These are phyloP conservation scores for Andrena chrysosceles DNA, from an alignment of 2,888 invertebrate genomes.

Conservation along the genomic window DNA sequence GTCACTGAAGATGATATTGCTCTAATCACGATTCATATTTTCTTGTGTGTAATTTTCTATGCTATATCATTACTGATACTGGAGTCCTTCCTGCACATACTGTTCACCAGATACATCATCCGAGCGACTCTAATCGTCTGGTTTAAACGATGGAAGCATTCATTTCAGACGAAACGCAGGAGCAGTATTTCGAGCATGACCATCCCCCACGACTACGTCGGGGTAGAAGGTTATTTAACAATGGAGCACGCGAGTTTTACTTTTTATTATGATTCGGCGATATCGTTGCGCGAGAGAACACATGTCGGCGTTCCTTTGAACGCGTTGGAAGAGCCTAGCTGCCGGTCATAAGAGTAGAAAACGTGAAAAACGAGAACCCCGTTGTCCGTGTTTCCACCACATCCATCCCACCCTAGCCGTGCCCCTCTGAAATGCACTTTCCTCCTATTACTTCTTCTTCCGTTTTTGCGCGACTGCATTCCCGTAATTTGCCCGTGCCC, in stretches of 20 bases:
- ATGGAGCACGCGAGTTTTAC: constrained; percentile 26
- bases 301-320: constrained; percentile 43
- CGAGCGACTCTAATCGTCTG: not conserved
- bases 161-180: not conserved
- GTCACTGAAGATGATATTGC: too few relatives aligned
- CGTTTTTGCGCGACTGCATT: constrained; percentile 41
- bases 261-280: constrained; percentile 28
- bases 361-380: constrained; percentile 23
- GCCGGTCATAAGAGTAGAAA: constrained; percentile 32
- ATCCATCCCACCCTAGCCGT: not conserved
- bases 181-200: not conserved
- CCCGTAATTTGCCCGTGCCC: constrained; percentile 51
- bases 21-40: too few relatives aligned
- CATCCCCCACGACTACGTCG: not conserved
- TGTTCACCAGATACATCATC: not conserved
- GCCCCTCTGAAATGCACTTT: constrained; percentile 46
- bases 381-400: constrained; percentile 17
- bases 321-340: constrained; percentile 19
- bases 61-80: too few relatives aligned
- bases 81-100: not conserved
- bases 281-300: constrained; percentile 20
- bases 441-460: constrained; percentile 36
- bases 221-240: constrained; percentile 9
- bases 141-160: constrained; percentile 12
- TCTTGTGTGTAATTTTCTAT: too few relatives aligned